These are phyloP conservation scores for Diplodus sargus DNA, from an alignment of 2,797 vertebrate genomes.

Conservation along the genomic window DNA sequence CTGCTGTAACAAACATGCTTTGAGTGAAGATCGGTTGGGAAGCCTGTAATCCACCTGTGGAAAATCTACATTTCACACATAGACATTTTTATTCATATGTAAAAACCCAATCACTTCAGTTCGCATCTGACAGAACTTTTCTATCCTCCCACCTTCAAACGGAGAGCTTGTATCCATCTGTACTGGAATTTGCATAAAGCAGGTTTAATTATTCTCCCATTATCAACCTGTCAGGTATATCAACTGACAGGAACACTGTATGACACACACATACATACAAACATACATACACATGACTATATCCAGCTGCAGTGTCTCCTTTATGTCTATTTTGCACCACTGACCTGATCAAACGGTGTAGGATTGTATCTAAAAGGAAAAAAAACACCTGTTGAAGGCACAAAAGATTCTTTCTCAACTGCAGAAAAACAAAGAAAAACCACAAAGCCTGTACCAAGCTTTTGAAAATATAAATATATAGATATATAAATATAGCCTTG, in stretches of 20 bases:
- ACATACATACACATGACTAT: background rate
- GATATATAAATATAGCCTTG: background rate
- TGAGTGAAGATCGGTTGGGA: no score
- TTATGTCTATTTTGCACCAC: background rate
- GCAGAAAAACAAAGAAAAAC: background rate
- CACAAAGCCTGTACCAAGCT: background rate
- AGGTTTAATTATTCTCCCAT: background rate
- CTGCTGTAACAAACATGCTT: no score
- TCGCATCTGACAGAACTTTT: no score
- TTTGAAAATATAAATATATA: constrained; percentile 14
- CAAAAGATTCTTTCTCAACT: constrained; percentile 11
- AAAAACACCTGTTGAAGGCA: constrained; percentile 20
- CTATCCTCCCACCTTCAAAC: background rate
- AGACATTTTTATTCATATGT: no score
- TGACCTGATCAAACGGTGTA: constrained; percentile 9
- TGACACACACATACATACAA: background rate
- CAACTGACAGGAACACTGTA: constrained; percentile 6
- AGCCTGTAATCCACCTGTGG: no score
- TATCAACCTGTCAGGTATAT: background rate
- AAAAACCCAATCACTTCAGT: no score
- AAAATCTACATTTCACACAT: no score
- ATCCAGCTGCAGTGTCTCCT: background rate
- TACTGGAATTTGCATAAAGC: constrained; percentile 28
- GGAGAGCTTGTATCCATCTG: constrained; percentile 13
- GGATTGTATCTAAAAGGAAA: constrained; percentile 17